Conservation (phyloP, 2,113 vertebrate genomes). For the Paratilapia polleni region DNA sequence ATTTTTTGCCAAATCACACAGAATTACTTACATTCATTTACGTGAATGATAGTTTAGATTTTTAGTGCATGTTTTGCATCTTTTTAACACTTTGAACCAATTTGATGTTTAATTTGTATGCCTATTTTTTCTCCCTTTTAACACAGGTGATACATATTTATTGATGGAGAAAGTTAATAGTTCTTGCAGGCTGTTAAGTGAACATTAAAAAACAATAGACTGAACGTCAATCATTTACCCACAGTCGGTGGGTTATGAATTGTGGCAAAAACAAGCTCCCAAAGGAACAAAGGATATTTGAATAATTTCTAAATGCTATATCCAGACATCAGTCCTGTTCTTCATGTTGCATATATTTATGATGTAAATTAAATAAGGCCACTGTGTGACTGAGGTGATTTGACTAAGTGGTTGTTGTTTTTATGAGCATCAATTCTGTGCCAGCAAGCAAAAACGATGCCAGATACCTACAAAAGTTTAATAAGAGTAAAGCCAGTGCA, state of each 20-base stretch:
- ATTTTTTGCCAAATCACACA: neutral
- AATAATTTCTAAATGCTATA: neutral
- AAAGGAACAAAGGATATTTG: neutral
- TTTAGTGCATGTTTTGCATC: neutral
- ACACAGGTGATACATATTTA: neutral
- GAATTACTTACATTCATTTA: neutral
- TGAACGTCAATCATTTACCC: neutral
- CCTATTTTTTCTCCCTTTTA: neutral
- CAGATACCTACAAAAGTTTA: conserved; percentile 37
- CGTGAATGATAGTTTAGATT: neutral
- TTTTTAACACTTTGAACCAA: neutral
- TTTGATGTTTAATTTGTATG: neutral
- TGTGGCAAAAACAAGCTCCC: neutral
- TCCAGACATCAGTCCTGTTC: neutral
- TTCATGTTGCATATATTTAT: conserved; percentile 1
- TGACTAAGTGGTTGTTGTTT: conserved; percentile 32
- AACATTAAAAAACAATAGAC: conserved; percentile 9
- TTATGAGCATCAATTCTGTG: conserved; percentile 38
- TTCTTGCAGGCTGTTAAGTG: neutral
- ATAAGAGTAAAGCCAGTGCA: conserved; percentile 7
- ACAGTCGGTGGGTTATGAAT: neutral
- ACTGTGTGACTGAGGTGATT: neutral
- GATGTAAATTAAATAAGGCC: conserved; percentile 18
- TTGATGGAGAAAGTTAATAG: neutral
- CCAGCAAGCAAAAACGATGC: conserved; percentile 21